Evolutionary conservation across 2,113 vertebrate species (phyloP).

Genomic region (Plectropomus leopardus): DNA sequence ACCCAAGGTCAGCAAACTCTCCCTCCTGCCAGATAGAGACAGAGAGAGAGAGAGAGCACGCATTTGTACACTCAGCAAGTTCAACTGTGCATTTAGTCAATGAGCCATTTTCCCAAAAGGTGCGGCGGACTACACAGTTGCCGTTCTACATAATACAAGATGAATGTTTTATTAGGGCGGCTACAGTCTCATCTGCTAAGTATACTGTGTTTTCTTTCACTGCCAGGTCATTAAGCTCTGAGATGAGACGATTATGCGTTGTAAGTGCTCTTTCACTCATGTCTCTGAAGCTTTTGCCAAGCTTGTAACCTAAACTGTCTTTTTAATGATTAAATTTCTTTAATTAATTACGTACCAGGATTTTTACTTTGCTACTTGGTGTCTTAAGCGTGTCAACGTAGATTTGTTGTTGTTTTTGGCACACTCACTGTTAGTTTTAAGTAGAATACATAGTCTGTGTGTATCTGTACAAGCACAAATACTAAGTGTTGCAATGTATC

Average conservation of each 20-base stretch:
- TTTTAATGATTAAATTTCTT: conserved; percentile 40
- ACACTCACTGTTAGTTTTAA: neutral
- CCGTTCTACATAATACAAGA: conserved; percentile 56
- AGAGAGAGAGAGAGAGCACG: conserved; percentile 60
- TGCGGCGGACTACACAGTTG: conserved; percentile 41
- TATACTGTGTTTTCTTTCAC: conserved; percentile 51
- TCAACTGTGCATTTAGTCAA: conserved; percentile 66
- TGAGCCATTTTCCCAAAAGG: conserved; percentile 50
- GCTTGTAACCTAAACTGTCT: conserved; percentile 43
- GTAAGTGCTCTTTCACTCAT: conserved; percentile 57
- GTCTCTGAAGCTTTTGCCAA: conserved; percentile 39
- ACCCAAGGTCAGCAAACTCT: conserved; percentile 67
- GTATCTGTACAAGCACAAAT: neutral
- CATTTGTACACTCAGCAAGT: conserved; percentile 75
- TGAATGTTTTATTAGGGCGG: conserved; percentile 65
- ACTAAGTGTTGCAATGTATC: neutral
- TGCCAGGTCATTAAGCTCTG: conserved; percentile 61
- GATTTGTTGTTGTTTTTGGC: conserved; percentile 8
- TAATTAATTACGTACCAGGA: conserved; percentile 20
- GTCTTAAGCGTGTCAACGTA: neutral
- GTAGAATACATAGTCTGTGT: neutral
- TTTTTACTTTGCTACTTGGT: neutral
- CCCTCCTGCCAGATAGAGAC: conserved; percentile 75
- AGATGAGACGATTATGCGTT: conserved; percentile 63
- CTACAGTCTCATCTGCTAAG: conserved; percentile 51